Conservation (phyloP, 92 coral and sea anemone species). For the Umimayanthus kanabou region DNA sequence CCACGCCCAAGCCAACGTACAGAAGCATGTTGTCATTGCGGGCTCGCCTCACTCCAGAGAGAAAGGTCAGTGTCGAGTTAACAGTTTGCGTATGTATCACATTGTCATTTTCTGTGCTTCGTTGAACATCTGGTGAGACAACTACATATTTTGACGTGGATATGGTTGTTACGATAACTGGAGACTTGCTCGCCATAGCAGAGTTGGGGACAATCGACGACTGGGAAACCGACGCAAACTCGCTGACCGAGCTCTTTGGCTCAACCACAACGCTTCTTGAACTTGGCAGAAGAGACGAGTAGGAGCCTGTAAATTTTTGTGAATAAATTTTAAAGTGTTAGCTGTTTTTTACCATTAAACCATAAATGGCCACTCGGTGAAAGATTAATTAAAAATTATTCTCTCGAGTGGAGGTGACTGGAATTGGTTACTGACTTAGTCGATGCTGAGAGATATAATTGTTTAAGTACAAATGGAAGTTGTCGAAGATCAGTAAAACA, state of each 20-base stretch:
- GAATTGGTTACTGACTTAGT: too few relatives aligned
- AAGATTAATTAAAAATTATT: too few relatives aligned
- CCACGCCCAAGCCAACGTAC: conserved; percentile 20
- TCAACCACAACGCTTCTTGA: not conserved
- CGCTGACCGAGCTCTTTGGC: not conserved
- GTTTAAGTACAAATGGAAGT: too few relatives aligned
- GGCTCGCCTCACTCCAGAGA: not conserved
- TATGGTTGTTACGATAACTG: not conserved
- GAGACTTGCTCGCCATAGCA: not conserved
- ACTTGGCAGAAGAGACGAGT: not conserved
- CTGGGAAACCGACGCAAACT: not conserved
- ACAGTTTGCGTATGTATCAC: not conserved
- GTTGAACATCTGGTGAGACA: not conserved
- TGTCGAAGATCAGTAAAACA: too few relatives aligned
- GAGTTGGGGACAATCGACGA: not conserved
- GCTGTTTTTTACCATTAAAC: too few relatives aligned
- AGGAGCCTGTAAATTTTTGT: not conserved
- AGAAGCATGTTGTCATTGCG: not conserved
- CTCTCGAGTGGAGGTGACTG: too few relatives aligned
- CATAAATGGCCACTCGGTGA: too few relatives aligned
- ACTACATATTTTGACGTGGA: not conserved
- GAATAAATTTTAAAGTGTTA: too few relatives aligned
- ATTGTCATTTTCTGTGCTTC: not conserved
- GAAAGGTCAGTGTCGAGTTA: not conserved
- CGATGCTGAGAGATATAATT: too few relatives aligned